Evolutionary conservation across 2,113 vertebrate genomes (phyloP), one percentile per base, ranked within the genome.

Genomic region (Zosterops hypoxanthus): DNA sequence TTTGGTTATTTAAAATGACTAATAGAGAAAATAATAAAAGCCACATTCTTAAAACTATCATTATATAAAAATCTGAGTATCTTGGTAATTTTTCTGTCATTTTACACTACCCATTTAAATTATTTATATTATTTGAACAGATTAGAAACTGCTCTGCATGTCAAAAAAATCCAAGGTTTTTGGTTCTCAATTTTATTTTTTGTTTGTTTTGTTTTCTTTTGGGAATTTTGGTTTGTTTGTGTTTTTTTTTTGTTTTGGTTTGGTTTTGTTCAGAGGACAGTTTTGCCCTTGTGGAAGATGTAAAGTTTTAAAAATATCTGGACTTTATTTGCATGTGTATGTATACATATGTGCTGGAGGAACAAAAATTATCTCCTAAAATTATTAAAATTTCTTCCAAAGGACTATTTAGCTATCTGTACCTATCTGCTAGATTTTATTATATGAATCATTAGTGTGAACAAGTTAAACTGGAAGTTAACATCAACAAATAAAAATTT

Each of bases 291-390:
- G 22, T 6, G 21, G 79, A 89, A 46, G 13, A 73, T 0, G 2
- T 7, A 70, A 42, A 5, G 1, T 53, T 64, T 42, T 31, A 12
- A 57, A 64, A 46, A 47, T 17, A 9, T 33, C 57, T 71, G 17
- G 19, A 50, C 3, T 86, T 86, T 17, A 65, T 52, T 78, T 61
- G 11, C 19, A 2, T 26, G 9, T 33, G 14, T 17, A 19, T 3
- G 1, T 13, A 56, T 2, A 50, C 8, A 57, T 2, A 28, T 5
- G n/a, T 29, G 36, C 7, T 78, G 12, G 4, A 60, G 12, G 4
- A 82, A 81, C 8, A 92, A 84, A 92, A 87, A 57, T 11, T 55
- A 31, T 8, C 44, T 49, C 11, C 4, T 57, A 44, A 80, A 86
- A 82, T 71, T 20, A 71, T 5, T 11, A 88, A 49, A 53, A 59